A percentile compares a stretch with the other conserved stretches of the same genome.
Conservation (phyloP, 2,797 vertebrate genomes). For the Tinamus major region DNA sequence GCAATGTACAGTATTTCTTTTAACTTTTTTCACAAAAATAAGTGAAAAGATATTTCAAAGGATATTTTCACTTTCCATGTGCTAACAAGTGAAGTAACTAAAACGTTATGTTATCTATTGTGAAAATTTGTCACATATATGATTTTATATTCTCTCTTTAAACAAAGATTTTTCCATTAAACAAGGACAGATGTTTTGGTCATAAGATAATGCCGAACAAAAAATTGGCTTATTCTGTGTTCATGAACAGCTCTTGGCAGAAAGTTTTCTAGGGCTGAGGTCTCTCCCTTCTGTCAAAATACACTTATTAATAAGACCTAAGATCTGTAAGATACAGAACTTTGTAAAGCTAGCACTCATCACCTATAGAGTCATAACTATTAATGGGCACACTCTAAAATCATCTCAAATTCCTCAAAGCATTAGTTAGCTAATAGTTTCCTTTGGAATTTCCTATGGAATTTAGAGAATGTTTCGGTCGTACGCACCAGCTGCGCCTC, state of each 20-base stretch:
- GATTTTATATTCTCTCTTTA: background rate
- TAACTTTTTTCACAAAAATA: background rate
- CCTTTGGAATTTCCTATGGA: background rate
- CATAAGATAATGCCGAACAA: background rate
- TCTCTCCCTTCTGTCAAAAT: background rate
- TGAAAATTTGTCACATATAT: background rate
- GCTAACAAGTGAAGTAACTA: background rate
- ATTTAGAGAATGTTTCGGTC: background rate
- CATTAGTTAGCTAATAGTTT: background rate
- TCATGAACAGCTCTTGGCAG: background rate
- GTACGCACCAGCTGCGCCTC: background rate
- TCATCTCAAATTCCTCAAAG: background rate
- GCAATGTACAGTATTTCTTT: background rate
- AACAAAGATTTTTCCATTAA: background rate
- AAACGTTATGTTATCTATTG: background rate
- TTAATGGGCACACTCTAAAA: background rate
- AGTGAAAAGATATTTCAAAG: background rate
- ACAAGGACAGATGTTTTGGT: background rate
- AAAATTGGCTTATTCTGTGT: fast-evolving
- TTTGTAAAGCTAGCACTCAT: background rate
- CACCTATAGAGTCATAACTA: background rate
- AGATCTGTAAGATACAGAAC: background rate
- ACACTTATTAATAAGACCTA: background rate
- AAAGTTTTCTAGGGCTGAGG: background rate
- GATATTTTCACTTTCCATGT: background rate